Percentiles rank a stretch among this genome's conserved stretches.
phyloP scores from a whole-genome alignment of 2,888 invertebrate genomes.

The Galerucella pusilla region DNA sequence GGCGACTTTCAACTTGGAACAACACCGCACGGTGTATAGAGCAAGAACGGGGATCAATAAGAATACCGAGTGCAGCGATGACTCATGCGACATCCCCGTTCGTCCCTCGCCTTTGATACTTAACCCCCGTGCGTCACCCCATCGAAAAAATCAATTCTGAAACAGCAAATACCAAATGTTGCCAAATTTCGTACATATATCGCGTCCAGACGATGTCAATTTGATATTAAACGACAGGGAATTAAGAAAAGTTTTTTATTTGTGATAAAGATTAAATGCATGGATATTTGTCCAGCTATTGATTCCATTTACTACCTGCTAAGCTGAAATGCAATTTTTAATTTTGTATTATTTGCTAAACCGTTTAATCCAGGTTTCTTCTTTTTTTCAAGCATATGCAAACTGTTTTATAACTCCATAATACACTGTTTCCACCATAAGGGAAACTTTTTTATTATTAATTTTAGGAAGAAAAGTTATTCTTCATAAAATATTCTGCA shows the following conservation, averaged over 20 bases:
- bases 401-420: no score
- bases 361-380: no score
- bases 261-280: no score
- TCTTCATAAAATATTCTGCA: no score
- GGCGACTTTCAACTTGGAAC: conserved; percentile 39
- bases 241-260: conserved; percentile 29
- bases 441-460: no score
- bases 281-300: no score
- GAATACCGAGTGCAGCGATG: conserved; percentile 65
- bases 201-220: conserved; percentile 37
- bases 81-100: conserved; percentile 62
- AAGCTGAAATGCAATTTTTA: no score
- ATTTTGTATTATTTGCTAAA: no score
- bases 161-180: conserved; percentile 59
- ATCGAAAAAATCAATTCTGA: conserved; percentile 64
- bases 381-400: no score
- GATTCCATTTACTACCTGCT: no score
- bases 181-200: conserved; percentile 58
- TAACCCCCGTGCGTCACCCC: conserved; percentile 49
- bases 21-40: conserved; percentile 44
- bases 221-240: conserved; percentile 43
- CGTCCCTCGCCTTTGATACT: conserved; percentile 44
- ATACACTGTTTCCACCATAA: no score
- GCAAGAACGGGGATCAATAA: conserved; percentile 60
- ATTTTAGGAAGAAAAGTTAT: no score